Evolutionary conservation across 2,797 vertebrate species (phyloP).

Genomic region (Vultur gryphus): DNA sequence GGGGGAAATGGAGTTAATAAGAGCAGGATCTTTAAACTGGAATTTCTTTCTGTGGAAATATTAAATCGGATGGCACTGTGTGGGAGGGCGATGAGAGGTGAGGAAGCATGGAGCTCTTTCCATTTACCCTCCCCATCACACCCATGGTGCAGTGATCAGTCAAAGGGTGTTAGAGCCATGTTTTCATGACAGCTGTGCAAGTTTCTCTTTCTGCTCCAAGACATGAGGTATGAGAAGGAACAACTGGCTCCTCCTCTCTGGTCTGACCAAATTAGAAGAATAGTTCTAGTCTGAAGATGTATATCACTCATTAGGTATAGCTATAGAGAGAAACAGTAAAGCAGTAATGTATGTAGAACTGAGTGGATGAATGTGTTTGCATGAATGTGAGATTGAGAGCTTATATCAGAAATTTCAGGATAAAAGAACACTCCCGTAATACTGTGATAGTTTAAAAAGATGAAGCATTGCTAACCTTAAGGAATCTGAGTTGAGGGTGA

Average conservation of each 20-base stretch:
- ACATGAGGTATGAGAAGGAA: neutral
- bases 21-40: neutral
- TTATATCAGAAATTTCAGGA: neutral
- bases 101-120: neutral
- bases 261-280: neutral
- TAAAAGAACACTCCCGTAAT: neutral
- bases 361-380: accelerated
- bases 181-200: neutral
- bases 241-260: neutral
- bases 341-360: neutral
- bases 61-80: neutral
- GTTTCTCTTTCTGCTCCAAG: neutral
- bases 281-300: neutral
- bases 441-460: neutral
- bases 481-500: neutral
- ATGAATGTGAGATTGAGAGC: neutral
- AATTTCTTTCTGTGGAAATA: neutral
- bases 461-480: neutral
- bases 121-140: neutral
- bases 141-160: neutral
- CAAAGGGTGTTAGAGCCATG: neutral
- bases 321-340: neutral
- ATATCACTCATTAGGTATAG: neutral
- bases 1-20: neutral
- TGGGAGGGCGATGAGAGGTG: neutral